Evolutionary conservation across 2,888 invertebrate genomes (phyloP).

Genomic region (Caradrina kadenii): DNA sequence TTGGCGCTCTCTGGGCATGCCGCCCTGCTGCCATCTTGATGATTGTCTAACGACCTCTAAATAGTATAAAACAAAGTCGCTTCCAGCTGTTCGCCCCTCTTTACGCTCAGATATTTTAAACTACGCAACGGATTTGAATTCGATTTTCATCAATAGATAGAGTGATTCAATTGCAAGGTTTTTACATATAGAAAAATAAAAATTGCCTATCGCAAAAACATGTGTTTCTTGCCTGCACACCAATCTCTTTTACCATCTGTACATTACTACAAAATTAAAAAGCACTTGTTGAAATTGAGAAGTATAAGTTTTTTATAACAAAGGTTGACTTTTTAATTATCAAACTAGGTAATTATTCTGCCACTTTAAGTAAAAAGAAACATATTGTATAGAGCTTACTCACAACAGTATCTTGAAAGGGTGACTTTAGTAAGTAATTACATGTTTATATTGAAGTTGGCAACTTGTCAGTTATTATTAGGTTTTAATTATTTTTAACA

Average conservation of each 20-base stretch:
- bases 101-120: no score
- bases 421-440: constrained; percentile 12
- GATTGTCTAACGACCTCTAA: no score
- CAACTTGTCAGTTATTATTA: neutral
- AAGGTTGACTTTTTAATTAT: constrained; percentile 26
- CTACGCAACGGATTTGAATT: no score
- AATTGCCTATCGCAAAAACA: neutral
- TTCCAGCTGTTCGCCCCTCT: no score
- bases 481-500: neutral
- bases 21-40: no score
- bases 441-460: neutral
- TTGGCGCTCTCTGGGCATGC: no score
- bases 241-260: constrained; percentile 1
- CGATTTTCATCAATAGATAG: no score
- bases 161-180: no score
- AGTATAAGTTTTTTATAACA: neutral
- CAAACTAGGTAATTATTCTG: constrained; percentile 19
- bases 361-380: neutral
- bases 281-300: constrained; percentile 18
- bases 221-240: neutral
- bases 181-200: no score
- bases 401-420: no score
- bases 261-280: constrained; percentile 1
- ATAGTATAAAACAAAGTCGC: no score
- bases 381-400: neutral